These are phyloP conservation scores for Acrocephalus scirpaceus DNA, from an alignment of 2,797 vertebrate genomes.

Conservation along the genomic window DNA sequence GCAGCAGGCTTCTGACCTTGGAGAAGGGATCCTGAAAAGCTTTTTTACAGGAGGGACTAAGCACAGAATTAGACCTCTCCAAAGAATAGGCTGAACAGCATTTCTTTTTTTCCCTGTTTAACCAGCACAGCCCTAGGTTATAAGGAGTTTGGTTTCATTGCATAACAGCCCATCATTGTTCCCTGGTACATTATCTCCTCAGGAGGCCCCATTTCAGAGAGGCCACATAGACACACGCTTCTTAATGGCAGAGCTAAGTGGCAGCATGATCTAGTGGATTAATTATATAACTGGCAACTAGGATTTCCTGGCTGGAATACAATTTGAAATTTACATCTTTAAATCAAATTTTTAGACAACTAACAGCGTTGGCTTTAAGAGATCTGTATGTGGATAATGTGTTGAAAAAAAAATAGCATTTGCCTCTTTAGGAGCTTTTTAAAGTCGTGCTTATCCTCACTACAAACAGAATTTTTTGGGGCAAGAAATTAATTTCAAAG, in stretches of 20 bases:
- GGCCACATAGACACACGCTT: not conserved
- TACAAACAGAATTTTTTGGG: not conserved
- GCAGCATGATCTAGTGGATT: constrained; percentile 42
- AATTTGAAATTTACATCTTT: not conserved
- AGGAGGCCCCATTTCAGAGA: constrained; percentile 33
- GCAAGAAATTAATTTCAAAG: not conserved
- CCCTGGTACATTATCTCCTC: constrained; percentile 49
- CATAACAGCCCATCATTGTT: constrained; percentile 9
- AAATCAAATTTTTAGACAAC: not conserved
- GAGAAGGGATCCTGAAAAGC: not conserved
- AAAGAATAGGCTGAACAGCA: not conserved
- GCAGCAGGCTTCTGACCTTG: not conserved
- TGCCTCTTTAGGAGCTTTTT: not conserved
- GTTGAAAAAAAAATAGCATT: not conserved
- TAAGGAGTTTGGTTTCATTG: constrained; percentile 44
- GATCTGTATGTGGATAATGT: not conserved
- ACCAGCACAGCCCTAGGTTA: constrained; percentile 6
- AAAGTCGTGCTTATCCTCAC: not conserved
- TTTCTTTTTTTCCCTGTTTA: not conserved
- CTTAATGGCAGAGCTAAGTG: constrained; percentile 27
- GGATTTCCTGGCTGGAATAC: not conserved
- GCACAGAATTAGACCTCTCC: not conserved
- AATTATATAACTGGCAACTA: constrained; percentile 39
- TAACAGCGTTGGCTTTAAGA: not conserved
- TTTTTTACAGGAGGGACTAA: not conserved